Conservation (phyloP, 2,113 vertebrate genomes). For the Alligator mississippiensis region DNA sequence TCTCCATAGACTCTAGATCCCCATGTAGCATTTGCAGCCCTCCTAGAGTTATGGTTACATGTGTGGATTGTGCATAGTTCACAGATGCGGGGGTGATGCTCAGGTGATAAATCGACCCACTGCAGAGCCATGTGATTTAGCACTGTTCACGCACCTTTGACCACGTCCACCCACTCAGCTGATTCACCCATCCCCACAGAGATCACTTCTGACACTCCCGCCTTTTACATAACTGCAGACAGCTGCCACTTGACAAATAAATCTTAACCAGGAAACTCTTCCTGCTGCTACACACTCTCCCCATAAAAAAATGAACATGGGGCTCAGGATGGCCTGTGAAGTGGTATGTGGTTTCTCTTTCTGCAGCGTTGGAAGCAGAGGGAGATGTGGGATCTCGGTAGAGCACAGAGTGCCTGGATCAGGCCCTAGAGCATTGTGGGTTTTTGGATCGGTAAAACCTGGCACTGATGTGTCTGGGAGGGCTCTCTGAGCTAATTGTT, state of each 20-base stretch:
- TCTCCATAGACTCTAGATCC: background rate
- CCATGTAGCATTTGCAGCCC: background rate
- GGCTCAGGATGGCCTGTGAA: background rate
- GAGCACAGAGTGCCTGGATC: background rate
- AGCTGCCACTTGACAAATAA: no score
- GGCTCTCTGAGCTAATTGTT: background rate
- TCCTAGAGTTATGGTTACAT: background rate
- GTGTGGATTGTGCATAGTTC: background rate
- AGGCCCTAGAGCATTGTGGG: background rate
- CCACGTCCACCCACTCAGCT: background rate
- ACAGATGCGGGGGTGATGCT: background rate
- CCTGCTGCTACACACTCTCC: background rate
- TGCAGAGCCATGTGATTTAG: background rate
- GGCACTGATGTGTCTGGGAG: background rate
- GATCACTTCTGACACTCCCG: background rate
- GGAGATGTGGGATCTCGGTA: background rate
- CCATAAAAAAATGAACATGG: background rate
- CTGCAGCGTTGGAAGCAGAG: background rate
- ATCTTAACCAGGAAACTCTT: background rate
- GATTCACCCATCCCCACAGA: background rate
- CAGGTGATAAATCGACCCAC: background rate
- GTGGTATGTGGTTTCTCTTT: background rate
- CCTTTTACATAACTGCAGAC: background rate
- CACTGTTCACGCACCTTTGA: background rate
- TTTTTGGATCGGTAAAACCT: background rate